These are phyloP conservation scores for Sylvilagus floridanus DNA, from an alignment of 2,797 vertebrate genomes.

Conservation along the genomic window DNA sequence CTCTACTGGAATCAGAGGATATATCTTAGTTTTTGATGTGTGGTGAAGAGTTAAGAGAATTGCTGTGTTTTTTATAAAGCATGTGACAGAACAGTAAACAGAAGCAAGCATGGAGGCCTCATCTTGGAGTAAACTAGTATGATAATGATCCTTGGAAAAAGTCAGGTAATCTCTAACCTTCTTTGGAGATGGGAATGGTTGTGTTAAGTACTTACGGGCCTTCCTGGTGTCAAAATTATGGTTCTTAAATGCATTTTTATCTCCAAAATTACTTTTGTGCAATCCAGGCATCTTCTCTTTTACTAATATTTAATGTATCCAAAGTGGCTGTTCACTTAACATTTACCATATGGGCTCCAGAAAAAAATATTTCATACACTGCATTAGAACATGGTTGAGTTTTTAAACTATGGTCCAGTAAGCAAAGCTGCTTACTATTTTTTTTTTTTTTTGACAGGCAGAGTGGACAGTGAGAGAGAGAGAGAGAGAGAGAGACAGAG, in stretches of 20 bases:
- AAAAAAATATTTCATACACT: background rate
- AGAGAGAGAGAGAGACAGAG: no score
- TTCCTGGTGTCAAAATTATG: background rate
- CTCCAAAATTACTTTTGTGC: background rate
- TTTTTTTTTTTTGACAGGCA: no score
- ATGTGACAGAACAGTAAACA: background rate
- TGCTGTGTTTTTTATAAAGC: background rate
- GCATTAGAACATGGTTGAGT: background rate
- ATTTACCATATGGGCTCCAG: background rate
- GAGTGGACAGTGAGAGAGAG: no score
- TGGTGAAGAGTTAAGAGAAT: background rate
- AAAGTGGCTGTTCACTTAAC: background rate
- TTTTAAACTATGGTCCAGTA: background rate
- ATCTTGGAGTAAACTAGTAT: background rate
- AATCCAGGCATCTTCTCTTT: background rate
- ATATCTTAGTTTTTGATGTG: background rate
- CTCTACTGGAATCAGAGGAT: background rate
- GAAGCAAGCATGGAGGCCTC: background rate
- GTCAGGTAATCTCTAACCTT: background rate
- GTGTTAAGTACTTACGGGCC: background rate
- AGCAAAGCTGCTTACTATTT: background rate
- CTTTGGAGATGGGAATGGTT: background rate
- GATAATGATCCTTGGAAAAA: background rate
- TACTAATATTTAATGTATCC: background rate
- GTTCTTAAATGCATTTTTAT: constrained; percentile 4